These are phyloP conservation scores for Alces alces DNA, from an alignment of 2,113 vertebrate species.

Conservation along the genomic window DNA sequence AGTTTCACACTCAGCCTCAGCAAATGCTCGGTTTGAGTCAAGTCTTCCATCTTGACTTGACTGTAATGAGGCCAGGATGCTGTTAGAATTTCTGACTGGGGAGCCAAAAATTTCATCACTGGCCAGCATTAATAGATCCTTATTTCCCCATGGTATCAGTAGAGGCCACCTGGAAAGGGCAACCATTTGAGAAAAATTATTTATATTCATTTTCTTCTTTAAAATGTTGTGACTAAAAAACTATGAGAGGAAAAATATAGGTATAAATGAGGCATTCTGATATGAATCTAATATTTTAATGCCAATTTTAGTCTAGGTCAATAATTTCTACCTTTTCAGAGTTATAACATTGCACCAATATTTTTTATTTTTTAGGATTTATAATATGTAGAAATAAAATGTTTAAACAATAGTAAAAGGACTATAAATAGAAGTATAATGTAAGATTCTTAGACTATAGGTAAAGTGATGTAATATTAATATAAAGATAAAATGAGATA, in stretches of 20 bases:
- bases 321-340: background rate
- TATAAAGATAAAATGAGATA: background rate
- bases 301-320: background rate
- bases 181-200: background rate
- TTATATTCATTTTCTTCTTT: background rate
- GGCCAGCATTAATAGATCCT: background rate
- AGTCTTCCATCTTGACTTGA: background rate
- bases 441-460: background rate
- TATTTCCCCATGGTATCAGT: too few species aligned
- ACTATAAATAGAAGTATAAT: background rate
- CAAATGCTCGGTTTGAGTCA: background rate
- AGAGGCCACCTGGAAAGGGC: background rate
- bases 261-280: background rate
- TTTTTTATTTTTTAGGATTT: background rate
- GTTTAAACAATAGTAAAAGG: background rate
- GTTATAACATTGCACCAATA: background rate
- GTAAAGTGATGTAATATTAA: background rate
- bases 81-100: background rate
- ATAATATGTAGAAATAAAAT: background rate
- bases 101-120: background rate
- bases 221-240: background rate
- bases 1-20: background rate
- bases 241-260: background rate
- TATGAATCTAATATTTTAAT: background rate
- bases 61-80: background rate